A percentile compares a stretch with the other conserved stretches of the same genome.
phyloP scores from a whole-genome alignment of 1,140 invertebrate genomes.

The Scaptomyza hsui region DNA sequence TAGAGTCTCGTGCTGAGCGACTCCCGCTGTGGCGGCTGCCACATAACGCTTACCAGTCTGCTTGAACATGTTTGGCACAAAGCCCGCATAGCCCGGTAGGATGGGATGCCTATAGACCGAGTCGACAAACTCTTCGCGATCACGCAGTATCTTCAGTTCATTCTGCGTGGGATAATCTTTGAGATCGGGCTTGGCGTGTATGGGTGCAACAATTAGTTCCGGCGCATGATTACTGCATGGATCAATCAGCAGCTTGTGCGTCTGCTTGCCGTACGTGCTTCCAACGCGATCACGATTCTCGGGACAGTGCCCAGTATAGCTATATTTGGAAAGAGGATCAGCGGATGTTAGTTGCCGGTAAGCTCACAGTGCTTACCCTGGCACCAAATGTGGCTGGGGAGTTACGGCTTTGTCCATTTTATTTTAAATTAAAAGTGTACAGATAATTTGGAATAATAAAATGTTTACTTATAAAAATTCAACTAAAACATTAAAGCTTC shows the following conservation, averaged over 20 bases:
- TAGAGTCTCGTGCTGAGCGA: slow-evolving; percentile 88
- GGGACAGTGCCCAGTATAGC: slow-evolving; percentile 90
- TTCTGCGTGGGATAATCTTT: slow-evolving; percentile 86
- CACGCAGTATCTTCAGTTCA: slow-evolving; percentile 87
- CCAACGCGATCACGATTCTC: slow-evolving; percentile 89
- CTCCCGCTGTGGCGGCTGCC: slow-evolving; percentile 87
- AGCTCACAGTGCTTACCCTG: slow-evolving; percentile 84
- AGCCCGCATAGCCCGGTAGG: slow-evolving; percentile 89
- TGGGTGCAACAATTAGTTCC: slow-evolving; percentile 88
- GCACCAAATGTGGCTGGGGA: slow-evolving; percentile 86
- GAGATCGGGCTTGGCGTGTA: slow-evolving; percentile 84
- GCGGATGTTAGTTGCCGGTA: not conserved
- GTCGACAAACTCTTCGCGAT: slow-evolving; percentile 86
- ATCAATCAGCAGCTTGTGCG: slow-evolving; percentile 89
- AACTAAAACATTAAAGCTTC: slow-evolving; percentile 12
- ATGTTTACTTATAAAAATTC: slow-evolving; percentile 25
- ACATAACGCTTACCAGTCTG: slow-evolving; percentile 88
- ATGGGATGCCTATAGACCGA: slow-evolving; percentile 88
- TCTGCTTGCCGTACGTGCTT: slow-evolving; percentile 88
- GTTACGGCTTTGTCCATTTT: slow-evolving; percentile 75
- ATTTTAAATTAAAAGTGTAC: slow-evolving; percentile 33
- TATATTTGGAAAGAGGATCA: slow-evolving; percentile 67
- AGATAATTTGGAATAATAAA: slow-evolving; percentile 43
- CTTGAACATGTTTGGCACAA: slow-evolving; percentile 87
- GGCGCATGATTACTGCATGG: slow-evolving; percentile 89